These are phyloP conservation scores for Myocastor coypus DNA, from an alignment of 2,113 vertebrate genomes.

Conservation along the genomic window DNA sequence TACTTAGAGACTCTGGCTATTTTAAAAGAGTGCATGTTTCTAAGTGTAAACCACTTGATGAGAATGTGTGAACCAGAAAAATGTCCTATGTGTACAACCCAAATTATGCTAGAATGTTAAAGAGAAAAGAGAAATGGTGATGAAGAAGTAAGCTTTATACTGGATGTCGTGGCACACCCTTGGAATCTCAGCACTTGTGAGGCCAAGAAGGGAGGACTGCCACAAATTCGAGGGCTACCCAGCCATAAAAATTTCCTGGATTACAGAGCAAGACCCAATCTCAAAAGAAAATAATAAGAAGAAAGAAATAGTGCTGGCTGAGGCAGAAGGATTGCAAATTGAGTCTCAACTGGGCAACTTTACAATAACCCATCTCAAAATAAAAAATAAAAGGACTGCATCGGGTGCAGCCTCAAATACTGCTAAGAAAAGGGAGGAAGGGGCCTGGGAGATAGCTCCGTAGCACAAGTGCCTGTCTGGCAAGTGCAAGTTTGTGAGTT, in stretches of 20 bases:
- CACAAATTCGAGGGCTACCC: neutral
- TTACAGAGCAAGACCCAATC: neutral
- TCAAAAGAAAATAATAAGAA: neutral
- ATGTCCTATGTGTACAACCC: neutral
- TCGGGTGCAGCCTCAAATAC: neutral
- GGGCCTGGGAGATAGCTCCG: no score
- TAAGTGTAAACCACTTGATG: neutral
- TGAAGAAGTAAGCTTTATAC: neutral
- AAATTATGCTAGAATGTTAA: conserved; percentile 34
- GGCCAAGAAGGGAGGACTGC: neutral
- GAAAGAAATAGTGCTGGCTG: neutral
- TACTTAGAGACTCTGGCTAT: neutral
- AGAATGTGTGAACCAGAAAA: neutral
- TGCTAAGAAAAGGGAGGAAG: neutral
- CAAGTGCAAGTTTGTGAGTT: no score
- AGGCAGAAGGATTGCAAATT: neutral
- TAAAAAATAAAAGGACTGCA: neutral
- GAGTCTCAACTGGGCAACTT: neutral
- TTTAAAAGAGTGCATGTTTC: neutral
- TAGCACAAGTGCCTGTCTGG: no score
- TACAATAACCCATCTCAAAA: neutral
- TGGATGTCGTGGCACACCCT: accelerated
- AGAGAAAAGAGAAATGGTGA: neutral
- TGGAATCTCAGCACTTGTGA: neutral
- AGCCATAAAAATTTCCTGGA: neutral